Conservation (phyloP, 2,888 invertebrate species). For the Tholera decimalis region DNA sequence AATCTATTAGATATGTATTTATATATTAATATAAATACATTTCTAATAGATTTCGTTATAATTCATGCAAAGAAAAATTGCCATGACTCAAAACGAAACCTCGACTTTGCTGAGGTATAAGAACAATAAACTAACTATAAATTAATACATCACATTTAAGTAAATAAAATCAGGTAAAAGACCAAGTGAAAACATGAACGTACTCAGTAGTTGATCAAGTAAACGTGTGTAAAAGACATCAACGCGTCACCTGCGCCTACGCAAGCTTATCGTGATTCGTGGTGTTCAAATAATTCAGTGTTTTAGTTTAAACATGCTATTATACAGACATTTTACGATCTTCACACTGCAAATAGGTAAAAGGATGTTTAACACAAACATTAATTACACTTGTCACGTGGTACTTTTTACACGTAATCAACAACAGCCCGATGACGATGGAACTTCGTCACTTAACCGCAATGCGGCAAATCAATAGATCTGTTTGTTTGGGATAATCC, state of each 20-base stretch:
- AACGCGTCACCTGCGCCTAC: conserved; percentile 65
- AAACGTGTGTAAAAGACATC: conserved; percentile 68
- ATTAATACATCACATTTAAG: neutral
- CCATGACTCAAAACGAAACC: neutral
- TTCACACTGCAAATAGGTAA: conserved; percentile 28
- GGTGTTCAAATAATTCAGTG: conserved; percentile 30
- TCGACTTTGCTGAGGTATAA: neutral
- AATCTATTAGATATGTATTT: no score
- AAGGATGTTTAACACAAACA: conserved; percentile 34
- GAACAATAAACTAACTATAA: neutral
- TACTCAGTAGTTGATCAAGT: conserved; percentile 5
- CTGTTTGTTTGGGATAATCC: conserved; percentile 15
- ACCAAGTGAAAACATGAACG: neutral
- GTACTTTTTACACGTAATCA: conserved; percentile 13
- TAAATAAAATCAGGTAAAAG: neutral
- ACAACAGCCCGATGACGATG: conserved; percentile 23
- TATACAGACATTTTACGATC: conserved; percentile 33
- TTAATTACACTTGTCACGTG: conserved; percentile 20
- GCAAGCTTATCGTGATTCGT: conserved; percentile 16
- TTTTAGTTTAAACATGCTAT: conserved; percentile 37
- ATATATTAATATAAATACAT: no score
- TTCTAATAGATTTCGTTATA: neutral
- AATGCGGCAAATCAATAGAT: conserved; percentile 30
- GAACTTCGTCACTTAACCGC: neutral
- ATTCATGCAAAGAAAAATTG: neutral